Evolutionary conservation across 2,888 invertebrate species (phyloP).

Genomic region (Anthophora plumipes): DNA sequence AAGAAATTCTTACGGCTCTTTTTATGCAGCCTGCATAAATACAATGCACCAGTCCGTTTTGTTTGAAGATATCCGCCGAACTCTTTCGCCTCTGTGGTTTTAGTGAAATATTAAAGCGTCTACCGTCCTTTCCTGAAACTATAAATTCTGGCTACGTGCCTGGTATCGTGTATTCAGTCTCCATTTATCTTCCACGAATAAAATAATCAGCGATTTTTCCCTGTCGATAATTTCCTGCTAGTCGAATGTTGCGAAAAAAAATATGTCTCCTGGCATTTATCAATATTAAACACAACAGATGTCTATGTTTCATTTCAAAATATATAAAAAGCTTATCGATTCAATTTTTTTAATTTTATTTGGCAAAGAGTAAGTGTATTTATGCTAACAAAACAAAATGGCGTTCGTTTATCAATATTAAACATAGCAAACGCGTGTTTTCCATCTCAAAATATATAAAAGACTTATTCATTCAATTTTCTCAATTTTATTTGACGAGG

Average conservation of each 20-base stretch:
- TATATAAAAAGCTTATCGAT: too few species aligned
- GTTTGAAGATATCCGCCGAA: not conserved
- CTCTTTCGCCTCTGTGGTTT: not conserved
- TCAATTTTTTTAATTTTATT: too few species aligned
- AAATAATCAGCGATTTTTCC: slow-evolving; percentile 9
- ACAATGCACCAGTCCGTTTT: not conserved
- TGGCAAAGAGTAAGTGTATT: too few species aligned
- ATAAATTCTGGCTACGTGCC: slow-evolving; percentile 30
- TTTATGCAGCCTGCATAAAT: not conserved
- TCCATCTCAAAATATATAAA: too few species aligned
- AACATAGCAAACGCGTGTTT: too few species aligned
- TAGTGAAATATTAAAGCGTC: not conserved
- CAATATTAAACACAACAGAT: too few species aligned
- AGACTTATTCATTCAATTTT: too few species aligned
- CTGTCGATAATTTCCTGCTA: not conserved
- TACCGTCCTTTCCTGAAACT: not conserved
- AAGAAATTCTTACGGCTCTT: not conserved
- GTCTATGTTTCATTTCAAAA: too few species aligned
- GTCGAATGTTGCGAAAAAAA: not conserved
- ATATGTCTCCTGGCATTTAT: too few species aligned
- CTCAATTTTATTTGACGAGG: too few species aligned
- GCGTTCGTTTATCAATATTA: too few species aligned
- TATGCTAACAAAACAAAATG: too few species aligned
- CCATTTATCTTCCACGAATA: not conserved
- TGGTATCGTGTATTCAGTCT: not conserved